Base-by-base conservation (phyloP, 2,888 invertebrate genomes). In the Stenolophus ochropezus region DNA sequence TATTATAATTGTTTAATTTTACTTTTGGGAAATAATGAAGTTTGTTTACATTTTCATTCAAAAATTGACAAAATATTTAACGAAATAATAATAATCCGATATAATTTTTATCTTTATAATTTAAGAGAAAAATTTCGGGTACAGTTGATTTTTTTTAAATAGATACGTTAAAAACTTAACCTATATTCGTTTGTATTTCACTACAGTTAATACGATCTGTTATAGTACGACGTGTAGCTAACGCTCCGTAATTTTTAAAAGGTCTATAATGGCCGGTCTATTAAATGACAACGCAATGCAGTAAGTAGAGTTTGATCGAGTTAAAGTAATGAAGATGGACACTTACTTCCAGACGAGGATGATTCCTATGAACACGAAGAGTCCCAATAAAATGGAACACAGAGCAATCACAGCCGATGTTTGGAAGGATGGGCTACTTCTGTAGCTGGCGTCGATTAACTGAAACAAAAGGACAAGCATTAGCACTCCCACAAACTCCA, bases 301-400 rank as follows among this genome's bases (percentile, higher is more conserved):
- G 53, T 58, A 58, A 58, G 25, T 56, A 14, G n/a, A 18, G n/a
- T 61, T 4, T 27, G 20, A 65, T 65, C 27, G 33, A 65, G 11
- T 65, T 16, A 14, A 65, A 69, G 33, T 33, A 69, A 33, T 69
- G 33, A 69, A 33, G 65, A 69, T 33, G 33, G 33, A 27, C 90
- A 95, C 96, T 96, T 92, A 96, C 96, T 96, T 96, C 96, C 96
- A 96, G 89, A 95, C 94, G 86, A 96, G 93, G 86, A 96, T 93
- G 86, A 94, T 94, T 86, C 94, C 95, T 87, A 96, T 93, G 87
- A 96, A 93, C 85, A 96, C 93, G 88, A 95, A 94, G 85, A 95
- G 91, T 85, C 95, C 91, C 85, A 96, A 91, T 83, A 96, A 92
- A 86, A 95, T 92, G 86, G 95, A 95, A 90, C 95, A 95, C 85